A percentile compares a stretch with the other conserved stretches of the same genome.
Evolutionary conservation across 2,888 invertebrate species (phyloP).

Genomic region (Scelioninae gen. 1): DNA sequence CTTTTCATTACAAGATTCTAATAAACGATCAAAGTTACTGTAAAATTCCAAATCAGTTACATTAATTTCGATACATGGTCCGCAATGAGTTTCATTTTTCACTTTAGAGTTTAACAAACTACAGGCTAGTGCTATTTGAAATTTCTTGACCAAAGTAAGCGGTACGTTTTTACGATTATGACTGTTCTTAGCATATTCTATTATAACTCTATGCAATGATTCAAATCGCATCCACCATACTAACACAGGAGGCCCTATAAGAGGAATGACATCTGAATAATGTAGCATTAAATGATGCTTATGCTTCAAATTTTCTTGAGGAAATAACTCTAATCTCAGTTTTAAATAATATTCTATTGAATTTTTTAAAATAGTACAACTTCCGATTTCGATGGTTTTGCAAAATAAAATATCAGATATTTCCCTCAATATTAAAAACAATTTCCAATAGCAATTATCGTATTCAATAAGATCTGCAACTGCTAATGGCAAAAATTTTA

Average conservation of each 20-base stretch:
- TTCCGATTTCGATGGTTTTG: conserved; percentile 33
- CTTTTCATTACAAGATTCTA: not conserved
- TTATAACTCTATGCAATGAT: conserved; percentile 6
- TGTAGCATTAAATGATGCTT: conserved; percentile 53
- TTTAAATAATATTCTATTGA: conserved; percentile 38
- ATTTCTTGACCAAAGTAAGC: conserved; percentile 7
- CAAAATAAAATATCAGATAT: conserved; percentile 53
- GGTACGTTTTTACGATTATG: conserved; percentile 33
- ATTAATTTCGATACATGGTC: not conserved
- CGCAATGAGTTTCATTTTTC: not conserved
- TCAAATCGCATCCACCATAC: conserved; percentile 41
- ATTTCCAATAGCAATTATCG: conserved; percentile 45
- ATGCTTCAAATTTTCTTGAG: conserved; percentile 32
- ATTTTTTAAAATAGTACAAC: conserved; percentile 5
- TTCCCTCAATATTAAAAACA: conserved; percentile 49
- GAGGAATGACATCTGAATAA: conserved; percentile 26
- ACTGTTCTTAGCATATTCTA: conserved; percentile 24
- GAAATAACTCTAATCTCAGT: conserved; percentile 40
- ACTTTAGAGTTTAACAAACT: not conserved
- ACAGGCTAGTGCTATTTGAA: not conserved
- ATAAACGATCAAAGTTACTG: not conserved
- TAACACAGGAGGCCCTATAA: conserved; percentile 16
- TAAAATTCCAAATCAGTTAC: not conserved
- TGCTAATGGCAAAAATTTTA: conserved; percentile 54
- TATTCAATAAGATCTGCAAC: conserved; percentile 53